Evolutionary conservation across 2,113 vertebrate species (phyloP).

Genomic region (Hymenochirus boettgeri): DNA sequence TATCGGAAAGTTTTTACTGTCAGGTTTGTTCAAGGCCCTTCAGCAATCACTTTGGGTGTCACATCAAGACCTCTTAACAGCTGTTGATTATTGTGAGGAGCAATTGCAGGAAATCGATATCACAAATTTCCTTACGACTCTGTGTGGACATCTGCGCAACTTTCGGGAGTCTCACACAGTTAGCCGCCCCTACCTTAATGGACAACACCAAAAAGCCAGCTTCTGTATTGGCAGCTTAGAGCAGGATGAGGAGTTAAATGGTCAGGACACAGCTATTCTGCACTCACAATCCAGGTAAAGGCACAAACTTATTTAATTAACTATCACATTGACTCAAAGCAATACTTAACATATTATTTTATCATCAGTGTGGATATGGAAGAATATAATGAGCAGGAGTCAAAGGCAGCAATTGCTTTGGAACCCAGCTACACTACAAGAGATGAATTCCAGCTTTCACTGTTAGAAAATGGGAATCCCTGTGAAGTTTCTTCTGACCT

Average conservation of each 20-base stretch:
- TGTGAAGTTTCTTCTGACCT: constrained; percentile 78
- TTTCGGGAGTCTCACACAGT: constrained; percentile 64
- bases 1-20: too few relatives aligned
- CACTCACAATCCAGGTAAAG: constrained; percentile 74
- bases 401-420: constrained; percentile 52
- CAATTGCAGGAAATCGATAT: constrained; percentile 93
- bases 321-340: neutral
- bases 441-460: constrained; percentile 73
- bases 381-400: constrained; percentile 72
- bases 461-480: constrained; percentile 74
- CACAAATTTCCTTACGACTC: constrained; percentile 82
- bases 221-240: constrained; percentile 65
- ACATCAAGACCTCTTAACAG: constrained; percentile 83
- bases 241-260: constrained; percentile 60
- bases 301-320: neutral
- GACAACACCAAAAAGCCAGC: constrained; percentile 56
- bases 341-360: constrained; percentile 1
- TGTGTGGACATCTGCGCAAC: constrained; percentile 81
- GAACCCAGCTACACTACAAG: constrained; percentile 52
- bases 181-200: neutral
- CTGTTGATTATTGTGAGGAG: constrained; percentile 95
- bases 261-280: constrained; percentile 55
- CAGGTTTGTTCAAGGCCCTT: constrained; percentile 85
- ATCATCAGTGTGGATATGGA: constrained; percentile 72
- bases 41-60: constrained; percentile 81